Percentiles rank a stretch among this genome's conserved stretches.
Conservation (phyloP, 2,888 invertebrate genomes). For the Eurytoma adleriae region DNA sequence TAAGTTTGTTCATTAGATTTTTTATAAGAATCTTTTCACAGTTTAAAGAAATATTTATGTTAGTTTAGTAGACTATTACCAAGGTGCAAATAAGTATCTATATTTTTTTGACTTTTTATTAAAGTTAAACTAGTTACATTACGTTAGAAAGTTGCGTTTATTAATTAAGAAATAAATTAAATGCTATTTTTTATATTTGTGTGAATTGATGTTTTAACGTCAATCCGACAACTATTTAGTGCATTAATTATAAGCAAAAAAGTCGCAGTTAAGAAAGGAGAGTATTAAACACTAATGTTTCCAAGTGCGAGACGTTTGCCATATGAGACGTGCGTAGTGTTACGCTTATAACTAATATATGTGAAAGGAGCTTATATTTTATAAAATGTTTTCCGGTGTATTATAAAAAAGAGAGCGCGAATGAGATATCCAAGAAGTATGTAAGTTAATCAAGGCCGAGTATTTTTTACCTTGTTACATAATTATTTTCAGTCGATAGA, state of each 20-base stretch:
- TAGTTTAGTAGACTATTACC: no score
- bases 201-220: no score
- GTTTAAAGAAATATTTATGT: no score
- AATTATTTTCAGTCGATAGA: background rate
- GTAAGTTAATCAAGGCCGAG: conserved; percentile 10
- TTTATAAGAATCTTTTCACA: no score
- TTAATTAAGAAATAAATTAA: no score
- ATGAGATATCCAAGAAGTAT: background rate
- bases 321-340: conserved; percentile 27
- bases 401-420: background rate
- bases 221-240: no score
- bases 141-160: no score
- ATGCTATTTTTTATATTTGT: no score
- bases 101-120: no score
- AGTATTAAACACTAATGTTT: background rate
- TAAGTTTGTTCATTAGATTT: no score
- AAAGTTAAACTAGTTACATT: background rate
- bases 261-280: background rate
- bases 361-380: conserved; percentile 51
- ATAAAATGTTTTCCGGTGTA: conserved; percentile 45
- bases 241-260: background rate
- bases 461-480: conserved; percentile 18
- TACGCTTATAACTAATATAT: conserved; percentile 26
- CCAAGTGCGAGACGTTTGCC: conserved; percentile 13
- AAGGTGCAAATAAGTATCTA: no score